Conservation (phyloP, 1,140 invertebrate genomes). For the Scaptodrosophila lebanonensis region DNA sequence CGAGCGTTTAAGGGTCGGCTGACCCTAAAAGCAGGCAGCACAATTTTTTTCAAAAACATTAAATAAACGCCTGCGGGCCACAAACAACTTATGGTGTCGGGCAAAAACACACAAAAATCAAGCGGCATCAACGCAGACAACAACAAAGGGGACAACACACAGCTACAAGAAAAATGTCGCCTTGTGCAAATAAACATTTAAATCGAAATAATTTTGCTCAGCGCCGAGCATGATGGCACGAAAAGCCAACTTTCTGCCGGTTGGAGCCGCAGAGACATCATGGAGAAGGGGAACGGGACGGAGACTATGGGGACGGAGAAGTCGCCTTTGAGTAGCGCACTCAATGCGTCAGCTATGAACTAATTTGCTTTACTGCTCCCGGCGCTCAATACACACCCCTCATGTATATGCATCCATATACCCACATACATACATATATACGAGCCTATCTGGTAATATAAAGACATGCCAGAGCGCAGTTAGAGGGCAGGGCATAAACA, state of each 20-base stretch:
- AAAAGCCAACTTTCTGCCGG: too few species aligned
- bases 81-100: slow-evolving; percentile 17
- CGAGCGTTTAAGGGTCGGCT: too few species aligned
- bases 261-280: background rate
- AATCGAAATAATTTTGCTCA: slow-evolving; percentile 52
- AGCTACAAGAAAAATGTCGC: slow-evolving; percentile 10
- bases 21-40: slow-evolving; percentile 4
- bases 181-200: slow-evolving; percentile 57
- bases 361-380: slow-evolving; percentile 61
- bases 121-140: too few species aligned
- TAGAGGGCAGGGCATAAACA: slow-evolving; percentile 8
- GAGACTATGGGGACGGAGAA: slow-evolving; percentile 6
- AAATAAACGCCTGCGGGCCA: slow-evolving; percentile 54
- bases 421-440: background rate
- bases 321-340: slow-evolving; percentile 54
- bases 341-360: slow-evolving; percentile 53
- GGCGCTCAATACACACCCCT: slow-evolving; percentile 39
- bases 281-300: background rate
- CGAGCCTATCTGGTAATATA: too few species aligned
- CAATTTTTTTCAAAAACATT: slow-evolving; percentile 24
- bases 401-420: slow-evolving; percentile 16
- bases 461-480: background rate
- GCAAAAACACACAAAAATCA: slow-evolving; percentile 8
- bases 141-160: background rate
- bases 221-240: background rate